phyloP scores from a whole-genome alignment of 2,888 invertebrate species.

The Drosophila suboccidentalis region DNA sequence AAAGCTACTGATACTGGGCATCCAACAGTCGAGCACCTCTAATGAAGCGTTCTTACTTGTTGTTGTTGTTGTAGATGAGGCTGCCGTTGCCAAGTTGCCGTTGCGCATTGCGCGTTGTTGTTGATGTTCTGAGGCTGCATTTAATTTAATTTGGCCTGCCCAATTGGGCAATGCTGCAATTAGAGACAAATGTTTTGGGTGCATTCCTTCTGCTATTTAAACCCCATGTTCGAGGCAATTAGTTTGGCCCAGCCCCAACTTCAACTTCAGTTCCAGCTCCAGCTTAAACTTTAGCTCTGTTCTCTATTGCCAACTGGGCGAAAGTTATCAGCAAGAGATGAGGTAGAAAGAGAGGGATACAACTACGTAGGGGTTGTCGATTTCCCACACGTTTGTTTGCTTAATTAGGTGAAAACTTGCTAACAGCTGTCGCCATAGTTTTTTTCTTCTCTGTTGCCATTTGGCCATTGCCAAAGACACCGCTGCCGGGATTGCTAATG shows the following conservation, averaged over 20 bases:
- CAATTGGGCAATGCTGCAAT: slow-evolving; percentile 81
- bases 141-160: slow-evolving; percentile 79
- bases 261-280: slow-evolving; percentile 1
- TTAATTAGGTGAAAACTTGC: slow-evolving; percentile 78
- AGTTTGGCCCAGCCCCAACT: slow-evolving; percentile 58
- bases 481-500: slow-evolving; percentile 68
- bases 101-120: slow-evolving; percentile 34
- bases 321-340: slow-evolving; percentile 62
- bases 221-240: slow-evolving; percentile 75
- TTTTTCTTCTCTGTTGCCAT: not conserved
- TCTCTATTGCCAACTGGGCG: slow-evolving; percentile 41
- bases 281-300: not conserved
- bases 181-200: slow-evolving; percentile 80
- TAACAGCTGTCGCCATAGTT: slow-evolving; percentile 64
- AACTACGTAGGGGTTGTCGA: slow-evolving; percentile 36
- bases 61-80: slow-evolving; percentile 25
- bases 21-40: not conserved
- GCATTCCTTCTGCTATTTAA: slow-evolving; percentile 78
- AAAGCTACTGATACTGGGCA: too few relatives aligned
- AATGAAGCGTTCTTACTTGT: too few relatives aligned
- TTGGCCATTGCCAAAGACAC: slow-evolving; percentile 49
- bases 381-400: slow-evolving; percentile 80
- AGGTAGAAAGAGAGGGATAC: not conserved
- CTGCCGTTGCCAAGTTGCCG: slow-evolving; percentile 32
- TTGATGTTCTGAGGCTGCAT: slow-evolving; percentile 64